Percentiles rank a stretch among this genome's conserved stretches.
These are phyloP conservation scores for Perodicticus potto DNA, from an alignment of 2,797 vertebrate genomes.

Conservation along the genomic window DNA sequence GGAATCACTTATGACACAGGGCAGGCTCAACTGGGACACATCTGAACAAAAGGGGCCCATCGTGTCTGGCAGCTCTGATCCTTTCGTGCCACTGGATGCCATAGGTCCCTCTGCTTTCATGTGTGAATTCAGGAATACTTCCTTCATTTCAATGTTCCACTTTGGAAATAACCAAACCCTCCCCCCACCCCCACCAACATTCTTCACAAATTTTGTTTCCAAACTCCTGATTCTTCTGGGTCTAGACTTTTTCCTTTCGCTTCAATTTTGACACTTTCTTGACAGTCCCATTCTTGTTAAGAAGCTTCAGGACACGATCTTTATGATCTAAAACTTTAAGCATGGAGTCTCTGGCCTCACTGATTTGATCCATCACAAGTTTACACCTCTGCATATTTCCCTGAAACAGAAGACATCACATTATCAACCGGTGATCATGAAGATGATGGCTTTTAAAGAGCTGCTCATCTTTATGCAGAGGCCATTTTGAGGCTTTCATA, in stretches of 20 bases:
- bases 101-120: conserved; percentile 78
- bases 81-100: conserved; percentile 74
- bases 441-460: not conserved
- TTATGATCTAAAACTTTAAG: conserved; percentile 99
- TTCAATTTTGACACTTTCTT: conserved; percentile 99
- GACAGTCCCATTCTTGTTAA: conserved; percentile 97
- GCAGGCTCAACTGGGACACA: conserved; percentile 75
- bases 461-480: not conserved
- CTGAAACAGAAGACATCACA: conserved; percentile 87
- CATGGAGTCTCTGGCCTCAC: conserved; percentile 98
- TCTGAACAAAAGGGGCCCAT: conserved; percentile 82
- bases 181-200: conserved; percentile 79
- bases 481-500: not conserved
- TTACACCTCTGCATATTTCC: conserved; percentile 99
- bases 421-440: not conserved
- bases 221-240: conserved; percentile 76
- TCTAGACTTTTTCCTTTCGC: conserved; percentile 96
- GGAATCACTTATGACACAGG: conserved; percentile 77
- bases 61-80: conserved; percentile 74
- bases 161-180: conserved; percentile 85
- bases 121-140: conserved; percentile 81
- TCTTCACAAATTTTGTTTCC: conserved; percentile 85
- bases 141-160: conserved; percentile 84
- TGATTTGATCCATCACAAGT: conserved; percentile 99
- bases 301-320: conserved; percentile 97